Conservation (phyloP, 2,888 invertebrate species). For the Epinotia brunnichana region DNA sequence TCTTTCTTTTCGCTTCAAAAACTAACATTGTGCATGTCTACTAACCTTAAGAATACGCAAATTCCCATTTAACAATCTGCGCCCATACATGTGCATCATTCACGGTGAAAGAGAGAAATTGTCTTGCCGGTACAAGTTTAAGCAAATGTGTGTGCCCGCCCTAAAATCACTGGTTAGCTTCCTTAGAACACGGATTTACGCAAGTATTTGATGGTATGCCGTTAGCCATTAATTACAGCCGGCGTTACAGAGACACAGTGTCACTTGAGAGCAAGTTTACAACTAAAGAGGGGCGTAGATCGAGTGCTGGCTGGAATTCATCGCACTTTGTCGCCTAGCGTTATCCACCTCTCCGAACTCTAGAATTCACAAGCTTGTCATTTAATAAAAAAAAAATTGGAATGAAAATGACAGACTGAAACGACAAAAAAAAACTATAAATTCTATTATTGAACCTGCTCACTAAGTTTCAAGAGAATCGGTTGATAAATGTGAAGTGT, state of each 20-base stretch:
- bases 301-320: neutral
- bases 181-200: neutral
- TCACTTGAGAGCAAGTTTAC: slow-evolving; percentile 34
- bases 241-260: slow-evolving; percentile 16
- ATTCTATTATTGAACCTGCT: too few species aligned
- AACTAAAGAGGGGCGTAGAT: slow-evolving; percentile 29
- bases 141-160: neutral
- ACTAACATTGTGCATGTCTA: too few species aligned
- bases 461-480: too few species aligned
- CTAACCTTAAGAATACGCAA: too few species aligned
- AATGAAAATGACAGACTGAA: too few species aligned
- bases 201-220: neutral
- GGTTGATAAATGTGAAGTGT: too few species aligned
- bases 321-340: neutral
- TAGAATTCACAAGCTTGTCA: neutral
- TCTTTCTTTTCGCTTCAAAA: too few species aligned
- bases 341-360: neutral
- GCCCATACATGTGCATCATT: too few species aligned
- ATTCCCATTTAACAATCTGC: too few species aligned
- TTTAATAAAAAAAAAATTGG: too few species aligned
- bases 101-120: too few species aligned
- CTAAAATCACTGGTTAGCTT: slow-evolving; percentile 8
- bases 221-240: slow-evolving; percentile 24
- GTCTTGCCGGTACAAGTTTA: neutral
- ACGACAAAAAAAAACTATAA: too few species aligned